Base-by-base conservation (phyloP, 2,888 invertebrate species). In the Adelognathus sp. region DNA sequence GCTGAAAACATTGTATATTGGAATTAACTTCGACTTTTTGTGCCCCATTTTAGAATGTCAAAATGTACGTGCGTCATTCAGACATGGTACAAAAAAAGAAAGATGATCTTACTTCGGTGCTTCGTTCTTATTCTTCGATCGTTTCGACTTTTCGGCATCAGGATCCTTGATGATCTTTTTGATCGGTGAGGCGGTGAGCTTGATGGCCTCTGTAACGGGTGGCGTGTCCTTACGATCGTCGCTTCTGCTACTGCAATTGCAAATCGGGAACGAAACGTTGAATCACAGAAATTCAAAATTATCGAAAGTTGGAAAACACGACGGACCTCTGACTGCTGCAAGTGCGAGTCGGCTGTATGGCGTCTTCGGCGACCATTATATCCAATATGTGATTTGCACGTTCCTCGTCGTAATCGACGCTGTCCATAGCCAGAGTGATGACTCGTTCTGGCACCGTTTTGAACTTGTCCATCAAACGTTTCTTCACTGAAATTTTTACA, bases 351-450 rank as follows among this genome's bases (percentile, higher is more conserved):
- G 90, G 88, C 90, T 92, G 86, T 81, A 90, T 89, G 24, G 90
- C 90, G 85, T 96, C 96, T 85, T 96, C 96, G 79, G 94, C 93
- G 6, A 94, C 92, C 89, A 95, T 96, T 31, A 95, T 95, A 83
- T 94, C 93, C 66, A 98, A 92, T 82, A 98, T 96, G 90, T 96
- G 96, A 82, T 94, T 95, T 0, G 97, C 97, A 69, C 96, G 93
- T 67, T 95, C 95, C 89, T 97, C 97, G 82, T 97, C 95, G 91
- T 95, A 98, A 87, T 96, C 95, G 0, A 97, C 97, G 87, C 97
- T 97, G 87, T 98, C 98, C 80, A 98, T 92, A 0, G 98, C 98
- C 90, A 98, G 95, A 1, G 94, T 92, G 63, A 98, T 94, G 9
- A 98, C 95, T 79, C 96, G 94, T 83, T 97, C 97, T 0, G 97